Base-by-base conservation (phyloP, 1,140 invertebrate species). In the Zaprionus capensis region DNA sequence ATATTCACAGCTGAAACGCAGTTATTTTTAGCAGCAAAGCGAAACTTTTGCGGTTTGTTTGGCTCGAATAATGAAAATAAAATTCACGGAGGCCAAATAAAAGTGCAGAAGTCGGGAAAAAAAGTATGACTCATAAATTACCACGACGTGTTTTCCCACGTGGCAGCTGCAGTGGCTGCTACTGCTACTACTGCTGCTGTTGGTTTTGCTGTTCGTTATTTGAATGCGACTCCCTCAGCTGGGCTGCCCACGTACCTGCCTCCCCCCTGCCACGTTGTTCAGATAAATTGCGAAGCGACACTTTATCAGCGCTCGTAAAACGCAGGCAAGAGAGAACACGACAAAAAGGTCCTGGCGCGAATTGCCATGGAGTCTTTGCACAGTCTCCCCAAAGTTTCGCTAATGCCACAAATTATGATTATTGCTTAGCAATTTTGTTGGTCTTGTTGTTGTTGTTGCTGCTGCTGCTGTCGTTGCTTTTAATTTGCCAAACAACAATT, bases 321-420 rank as follows among this genome's bases (percentile, higher is more conserved):
- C 72, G 55, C 59, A 17, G 61, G 24, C 55, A 44, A 76, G 56
- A 22, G 41, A 53, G 28, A 31, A 28, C 65, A 28, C 71, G 58
- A 62, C 41, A 44, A 26, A 34, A 57, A 67, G 55, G 41, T 57
- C 41, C 55, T 26, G 15, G 1, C 22, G 24, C 20, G 14, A 22
- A 53, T 26, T 26, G 20, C 11, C 49, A 53, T 53, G 17, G 12
- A 53, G 11, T 22, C 14, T 41, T 41, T 41, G 4, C 38, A 41
- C n/a, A 44, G n/a, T 44, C n/a, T 44, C n/a, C 7, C n/a, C n/a
- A 44, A 44, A 17, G 6, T 17, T 17, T 44, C 41, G 64, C 56
- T 88, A 87, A 88, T 84, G 69, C 85, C 75, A 56, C 81, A 88
- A 88, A 88, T 88, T 88, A 88, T 88, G 78, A 81, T 88, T 90